Evolutionary conservation across 2,888 invertebrate species (phyloP).

Genomic region (Agonopterix subpropinquella): DNA sequence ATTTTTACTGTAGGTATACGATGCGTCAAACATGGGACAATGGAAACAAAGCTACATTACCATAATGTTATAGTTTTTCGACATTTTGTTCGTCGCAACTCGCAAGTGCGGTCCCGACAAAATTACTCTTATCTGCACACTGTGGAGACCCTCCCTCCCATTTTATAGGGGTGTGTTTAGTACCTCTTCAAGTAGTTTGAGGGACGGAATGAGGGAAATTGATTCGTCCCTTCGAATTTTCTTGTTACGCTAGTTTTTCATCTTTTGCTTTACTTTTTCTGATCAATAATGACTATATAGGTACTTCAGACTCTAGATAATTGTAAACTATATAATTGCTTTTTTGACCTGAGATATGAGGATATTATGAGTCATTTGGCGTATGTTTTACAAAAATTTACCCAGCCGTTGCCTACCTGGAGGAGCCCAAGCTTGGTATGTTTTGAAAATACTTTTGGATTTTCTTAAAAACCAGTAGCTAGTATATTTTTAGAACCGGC

Average conservation of each 20-base stretch:
- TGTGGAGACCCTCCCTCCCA: neutral
- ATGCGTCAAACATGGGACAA: neutral
- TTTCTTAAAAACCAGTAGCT: too few species aligned
- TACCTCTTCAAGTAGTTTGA: conserved; percentile 1
- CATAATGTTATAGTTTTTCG: conserved; percentile 2
- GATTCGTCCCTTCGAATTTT: neutral
- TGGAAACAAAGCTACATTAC: neutral
- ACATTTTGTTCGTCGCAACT: conserved; percentile 2
- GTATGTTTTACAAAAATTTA: too few species aligned
- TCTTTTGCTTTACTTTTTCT: neutral
- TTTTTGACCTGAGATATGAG: too few species aligned
- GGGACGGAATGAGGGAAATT: neutral
- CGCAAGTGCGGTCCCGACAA: neutral
- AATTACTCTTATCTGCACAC: conserved; percentile 1
- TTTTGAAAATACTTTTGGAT: too few species aligned
- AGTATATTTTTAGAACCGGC: too few species aligned
- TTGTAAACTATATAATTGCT: too few species aligned
- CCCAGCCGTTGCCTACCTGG: too few species aligned
- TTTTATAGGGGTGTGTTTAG: neutral
- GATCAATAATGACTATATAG: neutral
- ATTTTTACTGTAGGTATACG: too few species aligned
- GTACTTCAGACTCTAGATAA: too few species aligned
- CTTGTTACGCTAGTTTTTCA: neutral
- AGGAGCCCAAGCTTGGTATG: too few species aligned
- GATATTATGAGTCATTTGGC: too few species aligned